phyloP scores from a whole-genome alignment of 2,797 vertebrate genomes.

The Micrastur ruficollis region DNA sequence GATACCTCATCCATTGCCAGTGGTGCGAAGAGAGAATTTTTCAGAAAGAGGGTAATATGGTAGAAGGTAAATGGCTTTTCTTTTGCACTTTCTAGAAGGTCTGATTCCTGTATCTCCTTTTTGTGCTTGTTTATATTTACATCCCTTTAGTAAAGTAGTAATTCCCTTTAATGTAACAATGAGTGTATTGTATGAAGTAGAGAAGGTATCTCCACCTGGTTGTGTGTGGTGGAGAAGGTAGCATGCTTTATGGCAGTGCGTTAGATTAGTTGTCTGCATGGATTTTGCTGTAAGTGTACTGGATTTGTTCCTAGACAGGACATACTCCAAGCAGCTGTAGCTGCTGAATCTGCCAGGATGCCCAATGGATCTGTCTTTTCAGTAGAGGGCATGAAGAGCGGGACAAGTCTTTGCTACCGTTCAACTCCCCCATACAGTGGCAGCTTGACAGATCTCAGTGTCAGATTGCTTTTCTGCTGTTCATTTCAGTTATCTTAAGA shows the following conservation, averaged over 20 bases:
- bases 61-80: constrained; percentile 83
- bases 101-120: background rate
- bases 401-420: background rate
- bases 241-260: background rate
- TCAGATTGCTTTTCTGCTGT: background rate
- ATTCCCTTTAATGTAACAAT: background rate
- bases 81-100: background rate
- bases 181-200: background rate
- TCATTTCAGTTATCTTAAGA: background rate
- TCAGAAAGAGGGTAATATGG: constrained; percentile 88
- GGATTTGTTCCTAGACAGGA: background rate
- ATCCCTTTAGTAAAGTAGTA: background rate
- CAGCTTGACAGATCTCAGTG: background rate
- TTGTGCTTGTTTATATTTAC: background rate
- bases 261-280: background rate
- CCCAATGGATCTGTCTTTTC: background rate
- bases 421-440: background rate
- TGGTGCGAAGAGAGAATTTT: constrained; percentile 98
- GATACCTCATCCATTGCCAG: constrained; percentile 91
- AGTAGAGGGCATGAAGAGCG: background rate
- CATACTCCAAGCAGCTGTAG: background rate
- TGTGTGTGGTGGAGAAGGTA: background rate
- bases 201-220: background rate
- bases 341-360: background rate
- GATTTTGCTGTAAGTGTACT: background rate